These are phyloP conservation scores for Penaeus japonicus DNA, from an alignment of 1,140 invertebrate species.

Conservation along the genomic window DNA sequence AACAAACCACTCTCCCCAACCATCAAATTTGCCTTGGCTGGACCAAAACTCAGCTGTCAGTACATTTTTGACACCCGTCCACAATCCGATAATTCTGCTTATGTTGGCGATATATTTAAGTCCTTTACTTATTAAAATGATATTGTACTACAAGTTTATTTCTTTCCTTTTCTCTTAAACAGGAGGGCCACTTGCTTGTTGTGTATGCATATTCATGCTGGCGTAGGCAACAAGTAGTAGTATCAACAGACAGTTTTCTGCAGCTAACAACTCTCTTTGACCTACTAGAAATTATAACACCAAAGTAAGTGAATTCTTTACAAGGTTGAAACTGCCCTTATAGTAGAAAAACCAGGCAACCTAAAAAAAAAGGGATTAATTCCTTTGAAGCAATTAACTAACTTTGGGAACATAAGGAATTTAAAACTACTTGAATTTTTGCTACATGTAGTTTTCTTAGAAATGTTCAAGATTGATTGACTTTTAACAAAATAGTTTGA, in stretches of 20 bases:
- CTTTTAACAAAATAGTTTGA: too few species aligned
- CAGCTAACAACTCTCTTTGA: conserved; percentile 36
- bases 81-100: too few species aligned
- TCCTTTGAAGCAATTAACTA: too few species aligned
- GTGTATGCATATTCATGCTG: conserved; percentile 43
- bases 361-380: too few species aligned
- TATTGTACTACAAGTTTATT: not conserved
- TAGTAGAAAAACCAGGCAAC: too few species aligned
- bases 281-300: conserved; percentile 17
- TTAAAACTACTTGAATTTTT: too few species aligned
- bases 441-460: too few species aligned
- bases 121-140: not conserved
- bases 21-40: not conserved
- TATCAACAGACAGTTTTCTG: conserved; percentile 1
- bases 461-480: too few species aligned
- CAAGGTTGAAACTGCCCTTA: not conserved
- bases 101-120: too few species aligned
- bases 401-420: too few species aligned
- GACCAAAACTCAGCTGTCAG: not conserved
- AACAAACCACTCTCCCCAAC: too few species aligned
- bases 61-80: too few species aligned
- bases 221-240: not conserved
- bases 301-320: conserved; percentile 24
- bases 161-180: not conserved
- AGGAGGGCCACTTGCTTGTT: conserved; percentile 48